Base-by-base conservation (phyloP, 2,797 vertebrate species). In the Cyclopterus lumpus region DNA sequence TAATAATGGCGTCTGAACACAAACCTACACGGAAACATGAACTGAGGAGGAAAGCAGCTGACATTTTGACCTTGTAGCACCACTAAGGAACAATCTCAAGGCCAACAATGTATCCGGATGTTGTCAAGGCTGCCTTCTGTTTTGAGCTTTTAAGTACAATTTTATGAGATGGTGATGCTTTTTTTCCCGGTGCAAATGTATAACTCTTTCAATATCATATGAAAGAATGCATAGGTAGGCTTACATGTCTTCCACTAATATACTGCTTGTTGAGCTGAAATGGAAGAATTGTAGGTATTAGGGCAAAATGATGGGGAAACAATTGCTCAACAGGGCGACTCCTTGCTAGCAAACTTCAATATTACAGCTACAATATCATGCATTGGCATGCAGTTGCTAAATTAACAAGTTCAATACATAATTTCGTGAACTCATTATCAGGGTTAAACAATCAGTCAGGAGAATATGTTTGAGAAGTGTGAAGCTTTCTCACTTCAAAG, bases 201-300 rank as follows among this genome's bases (percentile, higher is more conserved):
- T 49, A 93, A 82, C 91, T 87, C 88, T 93, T 94, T 94, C 88
- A 87, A 26, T 82, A 82, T 85, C 68, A 77, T 82, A 86, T 80
- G 75, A 91, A 91, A 92, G 86, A 89, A 92, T 91, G 92, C 92
- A 88, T 88, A 93, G 91, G 92, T 84, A 91, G 89, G 92, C 95
- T 95, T 95, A 95, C 95, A 94, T 95, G 94, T 95, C 93, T 92
- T 95, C 94, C 94, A 95, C 94, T 95, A 95, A 95, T 89, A 95
- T 93, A 95, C 93, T 94, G 95, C 83, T 91, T 95, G 94, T 94
- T 95, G 94, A 95, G 94, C 95, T 95, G 94, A 91, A 95, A 95
- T 93, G 92, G 93, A 94, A 95, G 91, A 95, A 94, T 90, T 92
- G 86, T 81, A 91, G 66, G 90, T 81, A 86, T 95, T 95, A 95